Percentiles rank a stretch among this genome's conserved stretches.
Evolutionary conservation across 2,888 invertebrate genomes (phyloP).

Genomic region (Pachycephus smyrnensis): DNA sequence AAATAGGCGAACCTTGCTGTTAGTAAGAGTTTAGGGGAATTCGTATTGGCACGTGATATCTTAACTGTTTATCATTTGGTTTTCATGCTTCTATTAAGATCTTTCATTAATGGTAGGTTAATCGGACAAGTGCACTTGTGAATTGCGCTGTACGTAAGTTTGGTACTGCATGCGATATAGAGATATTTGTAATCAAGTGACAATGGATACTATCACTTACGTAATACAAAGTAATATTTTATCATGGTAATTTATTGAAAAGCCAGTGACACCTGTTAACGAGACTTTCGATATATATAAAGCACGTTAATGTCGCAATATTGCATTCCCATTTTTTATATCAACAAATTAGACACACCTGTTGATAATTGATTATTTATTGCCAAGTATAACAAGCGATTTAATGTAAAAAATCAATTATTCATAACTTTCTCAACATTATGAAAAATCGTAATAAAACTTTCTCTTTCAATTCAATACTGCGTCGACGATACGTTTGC

Average conservation of each 20-base stretch:
- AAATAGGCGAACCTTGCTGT: conserved; percentile 27
- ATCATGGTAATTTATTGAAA: neutral
- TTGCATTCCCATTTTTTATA: neutral
- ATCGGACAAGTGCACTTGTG: neutral
- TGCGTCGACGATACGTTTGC: neutral
- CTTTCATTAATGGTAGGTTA: neutral
- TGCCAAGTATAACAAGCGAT: neutral
- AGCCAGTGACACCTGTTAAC: neutral
- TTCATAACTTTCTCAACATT: neutral
- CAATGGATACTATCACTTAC: neutral
- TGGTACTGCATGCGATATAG: neutral
- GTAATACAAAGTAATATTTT: neutral
- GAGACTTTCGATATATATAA: neutral
- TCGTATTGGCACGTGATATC: neutral
- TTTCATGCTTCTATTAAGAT: neutral
- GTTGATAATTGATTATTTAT: neutral
- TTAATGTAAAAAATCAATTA: neutral
- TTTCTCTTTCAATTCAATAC: neutral
- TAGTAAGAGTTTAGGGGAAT: neutral
- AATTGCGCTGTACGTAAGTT: neutral
- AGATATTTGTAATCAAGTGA: neutral
- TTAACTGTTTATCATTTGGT: neutral
- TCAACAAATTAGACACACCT: neutral
- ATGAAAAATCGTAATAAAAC: neutral
- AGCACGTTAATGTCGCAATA: neutral